Evolutionary conservation across 2,888 invertebrate species (phyloP), one percentile per base, ranked within the genome.

Genomic region (Odontocolon sp.): DNA sequence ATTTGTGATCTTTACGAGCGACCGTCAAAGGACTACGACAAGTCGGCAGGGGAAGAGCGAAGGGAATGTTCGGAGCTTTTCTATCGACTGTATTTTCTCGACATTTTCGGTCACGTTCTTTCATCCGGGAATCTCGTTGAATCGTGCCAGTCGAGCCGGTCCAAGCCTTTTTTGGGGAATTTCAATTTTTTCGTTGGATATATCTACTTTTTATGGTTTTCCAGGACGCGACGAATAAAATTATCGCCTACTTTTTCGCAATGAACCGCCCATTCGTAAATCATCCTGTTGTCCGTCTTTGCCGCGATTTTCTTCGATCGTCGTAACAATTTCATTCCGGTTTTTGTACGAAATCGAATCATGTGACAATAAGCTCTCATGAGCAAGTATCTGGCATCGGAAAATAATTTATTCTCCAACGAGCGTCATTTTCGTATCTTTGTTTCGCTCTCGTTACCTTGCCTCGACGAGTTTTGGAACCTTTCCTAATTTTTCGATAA

Each of bases 291-390:
- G 0, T 89, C 87, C 66, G 87, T 86, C 74, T 90, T 86, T 18
- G 85, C 85, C 0, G 92, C 91, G 0, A 87, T 11, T 6, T 89
- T 90, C 33, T 87, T 87, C 0, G 92, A 89, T 79, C 90, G 91
- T 40, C 86, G 87, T 61, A 94, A 77, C 47, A 91, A 81, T 54
- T 82, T 91, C 26, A 88, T 87, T 0, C 91, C 92, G 0, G 82
- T 78, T 9, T 81, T 84, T 75, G 91, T 91, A 40, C 91, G 91
- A n/a, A 90, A 90, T 63, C 85, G 87, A 14, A 92, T 91, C 83
- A 92, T 91, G 50, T 89, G 82, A 80, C 91, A 92, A 83, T 93
- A 94, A 0, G 93, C 93, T 78, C 90, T 91, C 78, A 94, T 80
- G 18, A 93, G 87, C 40, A 88, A 87, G 77, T 91, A 91, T 83